Base-by-base conservation (phyloP, 2,797 vertebrate genomes). In the Triplophysa bombifrons region DNA sequence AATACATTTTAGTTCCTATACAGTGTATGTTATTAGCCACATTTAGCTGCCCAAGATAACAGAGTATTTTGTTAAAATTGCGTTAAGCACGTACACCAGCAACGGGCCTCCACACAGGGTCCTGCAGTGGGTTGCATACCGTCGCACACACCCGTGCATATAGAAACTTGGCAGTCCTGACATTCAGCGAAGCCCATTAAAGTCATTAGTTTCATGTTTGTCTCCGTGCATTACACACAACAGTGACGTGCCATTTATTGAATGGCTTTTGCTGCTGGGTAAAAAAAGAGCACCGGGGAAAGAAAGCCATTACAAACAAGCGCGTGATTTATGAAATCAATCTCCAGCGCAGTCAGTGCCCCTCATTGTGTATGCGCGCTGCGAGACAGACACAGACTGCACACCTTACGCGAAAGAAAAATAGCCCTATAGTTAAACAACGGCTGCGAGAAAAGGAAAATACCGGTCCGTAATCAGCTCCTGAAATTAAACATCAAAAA, bases 401-500 rank as follows among this genome's bases (percentile, higher is more conserved):
- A 88, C 85, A 87, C 88, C 88, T 89, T 76, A 71, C 58, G 79
- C 85, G 88, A 91, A 91, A 92, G 90, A 93, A 90, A 84, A 89
- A 92, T 89, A 89, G 88, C 65, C 82, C 41, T 14, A 0, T 19
- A 3, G 55, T 77, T 78, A 72, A 76, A 83, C 66, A 64, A 68
- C 60, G 30, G 50, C 55, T 3, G 8, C 55, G n/a, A 44, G 38
- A 16, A 25, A 50, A 63, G 67, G 19, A 51, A 78, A 81, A 78
- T 44, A 68, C 50, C 53, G 44, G 48, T 3, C 1, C 87, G 89
- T 93, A 93, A 94, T 94, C 92, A 94, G 93, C 90, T 91, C 85
- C 89, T 91, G 87, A 93, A 94, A 94, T 93, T 92, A 93, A 94
- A 93, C 90, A 92, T 93, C 91, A 91, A 93, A 93, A 91, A 92